Base-by-base conservation (phyloP, 2,888 invertebrate species). In the Automeris io region DNA sequence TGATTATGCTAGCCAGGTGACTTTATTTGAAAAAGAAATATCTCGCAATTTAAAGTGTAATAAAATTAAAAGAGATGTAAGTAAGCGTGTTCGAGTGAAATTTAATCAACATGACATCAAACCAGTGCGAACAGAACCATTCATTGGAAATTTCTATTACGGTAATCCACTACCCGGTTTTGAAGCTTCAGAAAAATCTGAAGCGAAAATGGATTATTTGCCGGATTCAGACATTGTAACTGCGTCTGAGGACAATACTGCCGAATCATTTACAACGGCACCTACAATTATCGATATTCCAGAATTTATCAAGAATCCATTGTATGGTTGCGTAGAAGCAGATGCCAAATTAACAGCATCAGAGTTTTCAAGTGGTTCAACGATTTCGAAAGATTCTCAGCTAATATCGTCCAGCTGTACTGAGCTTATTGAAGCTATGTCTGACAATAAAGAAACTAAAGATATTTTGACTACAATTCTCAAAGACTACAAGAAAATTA, bases 1-100 rank as follows among this genome's bases (percentile, higher is more conserved):
- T 62, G 87, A 88, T 52, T 88, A 87, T 56, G 66, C 74, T 5
- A 87, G 83, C 49, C 87, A 88, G 64, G 76, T 88, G 52, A 61
- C 76, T 42, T 56, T 88, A 31, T 88, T 88, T 48, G 86, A 87
- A 41, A 78, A 69, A 46, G 74, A 74, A 40, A 72, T 60, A 45
- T 51, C 60, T 16, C 67, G 61, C 36, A 67, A 51, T 38, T 79
- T 70, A 51, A 79, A 71, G 63, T 81, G 79, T 57, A 79, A 70
- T 50, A 85, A 81, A 56, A 61, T 78, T 32, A 68, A 68, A 49
- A 85, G 80, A 67, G 81, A 81, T 61, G 74, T 72, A 43, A 72
- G 69, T 39, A 80, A 74, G 65, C 72, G 67, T 47, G 61, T 53
- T 46, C 74, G 80, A 48, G 66, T 78, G 45, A 82, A 80, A 68